Evolutionary conservation across 2,888 invertebrate genomes (phyloP).

Genomic region (Linhomoeus sp.): DNA sequence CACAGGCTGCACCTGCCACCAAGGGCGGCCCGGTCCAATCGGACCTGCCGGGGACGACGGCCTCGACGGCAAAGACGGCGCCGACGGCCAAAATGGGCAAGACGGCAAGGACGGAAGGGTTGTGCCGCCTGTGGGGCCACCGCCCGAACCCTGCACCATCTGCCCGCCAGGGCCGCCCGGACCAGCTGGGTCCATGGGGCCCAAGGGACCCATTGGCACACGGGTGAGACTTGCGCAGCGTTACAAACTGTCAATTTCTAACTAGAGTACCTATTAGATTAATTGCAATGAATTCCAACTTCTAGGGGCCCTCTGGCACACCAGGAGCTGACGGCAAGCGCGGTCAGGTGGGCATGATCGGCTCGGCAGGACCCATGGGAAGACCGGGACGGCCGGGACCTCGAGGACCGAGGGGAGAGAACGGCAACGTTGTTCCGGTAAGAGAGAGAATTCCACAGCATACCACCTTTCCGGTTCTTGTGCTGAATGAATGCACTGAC

Average conservation of each 20-base stretch:
- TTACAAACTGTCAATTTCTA: too few relatives aligned
- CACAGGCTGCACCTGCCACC: neutral
- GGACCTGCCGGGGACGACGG: constrained; percentile 10
- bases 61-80: constrained; percentile 7
- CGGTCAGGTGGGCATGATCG: constrained; percentile 23
- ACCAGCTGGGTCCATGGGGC: constrained; percentile 14
- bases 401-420: constrained; percentile 15
- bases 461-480: too few relatives aligned
- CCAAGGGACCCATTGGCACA: constrained; percentile 15
- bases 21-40: neutral
- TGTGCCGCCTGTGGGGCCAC: constrained; percentile 5
- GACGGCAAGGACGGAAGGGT: constrained; percentile 8
- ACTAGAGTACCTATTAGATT: too few relatives aligned
- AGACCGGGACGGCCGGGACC: constrained; percentile 14
- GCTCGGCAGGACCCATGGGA: constrained; percentile 20
- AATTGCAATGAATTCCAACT: too few relatives aligned
- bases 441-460: too few relatives aligned
- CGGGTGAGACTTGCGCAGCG: too few relatives aligned
- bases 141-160: constrained; percentile 20
- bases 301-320: constrained; percentile 13
- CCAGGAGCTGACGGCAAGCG: constrained; percentile 22
- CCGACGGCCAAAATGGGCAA: neutral
- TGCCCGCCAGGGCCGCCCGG: constrained; percentile 23
- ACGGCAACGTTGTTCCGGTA: constrained; percentile 15
- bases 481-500: too few relatives aligned